Conservation (phyloP, 2,113 vertebrate species). For the Eulemur macaco region DNA sequence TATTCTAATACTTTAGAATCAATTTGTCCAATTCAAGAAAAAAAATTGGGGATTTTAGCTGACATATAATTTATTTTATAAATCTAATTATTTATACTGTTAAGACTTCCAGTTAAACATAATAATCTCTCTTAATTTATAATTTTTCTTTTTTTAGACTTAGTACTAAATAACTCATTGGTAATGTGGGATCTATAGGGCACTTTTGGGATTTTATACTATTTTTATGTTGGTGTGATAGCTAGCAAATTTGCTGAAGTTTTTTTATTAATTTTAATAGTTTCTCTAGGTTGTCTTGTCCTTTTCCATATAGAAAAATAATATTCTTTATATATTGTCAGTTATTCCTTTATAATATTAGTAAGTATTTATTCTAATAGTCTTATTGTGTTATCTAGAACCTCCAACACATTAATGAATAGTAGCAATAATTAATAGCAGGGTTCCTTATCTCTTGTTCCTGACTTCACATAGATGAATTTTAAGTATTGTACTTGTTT, state of each 20-base stretch:
- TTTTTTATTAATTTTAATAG: not conserved
- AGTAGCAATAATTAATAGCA: not conserved
- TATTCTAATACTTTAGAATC: not conserved
- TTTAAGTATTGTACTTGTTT: not conserved
- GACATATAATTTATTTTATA: not conserved
- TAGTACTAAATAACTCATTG: not conserved
- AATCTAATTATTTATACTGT: not conserved
- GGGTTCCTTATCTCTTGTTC: not conserved
- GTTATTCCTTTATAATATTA: not conserved
- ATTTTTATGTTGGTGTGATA: not conserved
- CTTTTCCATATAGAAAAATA: not conserved
- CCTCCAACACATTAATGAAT: not conserved
- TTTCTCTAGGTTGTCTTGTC: not conserved
- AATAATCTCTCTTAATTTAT: constrained; percentile 15
- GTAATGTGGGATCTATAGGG: not conserved
- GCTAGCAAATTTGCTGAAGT: not conserved
- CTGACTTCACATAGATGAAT: not conserved
- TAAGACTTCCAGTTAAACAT: not conserved
- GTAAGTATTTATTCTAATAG: not conserved
- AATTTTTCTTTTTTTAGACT: not conserved
- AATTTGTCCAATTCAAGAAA: not conserved
- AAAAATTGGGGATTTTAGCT: not conserved
- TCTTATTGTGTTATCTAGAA: not conserved
- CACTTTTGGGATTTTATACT: not conserved
- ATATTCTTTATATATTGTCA: not conserved